A percentile compares a stretch with the other conserved stretches of the same genome.
Evolutionary conservation across 2,797 vertebrate species (phyloP).

Genomic region (Lithobates sylvaticus): DNA sequence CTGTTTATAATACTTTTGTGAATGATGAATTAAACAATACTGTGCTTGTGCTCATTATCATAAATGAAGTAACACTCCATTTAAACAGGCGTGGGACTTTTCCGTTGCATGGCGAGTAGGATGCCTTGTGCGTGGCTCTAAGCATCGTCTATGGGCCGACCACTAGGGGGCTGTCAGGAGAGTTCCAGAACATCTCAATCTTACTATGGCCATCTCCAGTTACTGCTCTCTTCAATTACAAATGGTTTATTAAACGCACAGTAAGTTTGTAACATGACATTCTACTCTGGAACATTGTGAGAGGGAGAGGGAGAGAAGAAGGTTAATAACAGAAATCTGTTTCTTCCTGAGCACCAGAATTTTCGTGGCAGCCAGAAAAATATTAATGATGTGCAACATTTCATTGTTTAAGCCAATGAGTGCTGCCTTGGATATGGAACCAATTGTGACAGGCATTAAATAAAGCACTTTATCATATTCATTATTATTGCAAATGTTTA

Average conservation of each 20-base stretch:
- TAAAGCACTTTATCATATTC: conserved; percentile 57
- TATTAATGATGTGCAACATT: conserved; percentile 59
- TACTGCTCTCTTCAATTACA: conserved; percentile 43
- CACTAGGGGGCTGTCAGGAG: conserved; percentile 67
- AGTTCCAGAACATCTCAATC: conserved; percentile 48
- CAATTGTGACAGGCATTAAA: conserved; percentile 53
- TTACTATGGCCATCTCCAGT: conserved; percentile 38
- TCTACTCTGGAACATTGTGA: conserved; percentile 32
- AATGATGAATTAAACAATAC: conserved; percentile 70
- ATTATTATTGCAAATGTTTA: conserved; percentile 36
- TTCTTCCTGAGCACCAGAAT: conserved; percentile 51
- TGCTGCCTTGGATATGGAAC: conserved; percentile 48
- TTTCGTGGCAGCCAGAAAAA: conserved; percentile 39
- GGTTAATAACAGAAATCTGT: conserved; percentile 51
- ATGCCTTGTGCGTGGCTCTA: conserved; percentile 42
- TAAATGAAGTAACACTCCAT: conserved; percentile 73
- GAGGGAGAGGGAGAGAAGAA: background rate
- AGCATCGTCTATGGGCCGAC: conserved; percentile 56
- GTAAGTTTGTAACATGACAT: conserved; percentile 52
- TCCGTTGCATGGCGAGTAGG: conserved; percentile 36
- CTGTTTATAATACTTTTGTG: conserved; percentile 72
- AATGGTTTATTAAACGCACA: conserved; percentile 53
- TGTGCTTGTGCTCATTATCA: conserved; percentile 72
- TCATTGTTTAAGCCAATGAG: conserved; percentile 47
- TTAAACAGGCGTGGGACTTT: conserved; percentile 65